Conservation (phyloP, 2,113 vertebrate genomes). For the Picathartes gymnocephalus region DNA sequence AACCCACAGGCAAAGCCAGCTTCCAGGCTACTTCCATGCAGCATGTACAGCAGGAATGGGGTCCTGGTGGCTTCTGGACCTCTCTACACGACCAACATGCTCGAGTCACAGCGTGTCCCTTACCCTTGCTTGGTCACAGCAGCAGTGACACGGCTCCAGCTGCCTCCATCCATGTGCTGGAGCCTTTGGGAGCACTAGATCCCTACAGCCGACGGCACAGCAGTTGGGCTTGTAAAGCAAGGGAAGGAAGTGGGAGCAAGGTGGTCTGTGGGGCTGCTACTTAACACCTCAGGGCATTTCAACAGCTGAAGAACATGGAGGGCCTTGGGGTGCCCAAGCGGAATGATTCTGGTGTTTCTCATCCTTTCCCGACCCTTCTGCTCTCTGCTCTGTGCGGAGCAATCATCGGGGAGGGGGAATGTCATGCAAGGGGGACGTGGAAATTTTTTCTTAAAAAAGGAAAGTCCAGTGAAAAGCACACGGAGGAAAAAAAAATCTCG, state of each 20-base stretch:
- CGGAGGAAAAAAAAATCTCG: background rate
- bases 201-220: background rate
- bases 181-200: background rate
- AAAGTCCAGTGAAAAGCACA: background rate
- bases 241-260: background rate
- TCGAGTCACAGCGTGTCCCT: background rate
- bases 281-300: background rate
- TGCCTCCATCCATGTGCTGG: background rate
- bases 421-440: background rate
- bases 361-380: background rate
- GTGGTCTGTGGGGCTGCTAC: fast-evolving
- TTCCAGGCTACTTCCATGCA: background rate
- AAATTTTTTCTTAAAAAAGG: conserved; percentile 34
- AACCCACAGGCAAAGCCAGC: background rate
- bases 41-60: background rate
- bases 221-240: background rate
- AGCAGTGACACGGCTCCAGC: background rate
- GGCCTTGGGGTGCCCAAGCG: background rate
- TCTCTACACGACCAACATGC: fast-evolving
- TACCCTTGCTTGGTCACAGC: fast-evolving
- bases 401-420: background rate
- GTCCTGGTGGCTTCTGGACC: background rate
- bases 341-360: background rate
- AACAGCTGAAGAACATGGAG: background rate
- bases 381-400: background rate